These are phyloP conservation scores for Arenaria interpres DNA, from an alignment of 2,113 vertebrate species.

Conservation along the genomic window DNA sequence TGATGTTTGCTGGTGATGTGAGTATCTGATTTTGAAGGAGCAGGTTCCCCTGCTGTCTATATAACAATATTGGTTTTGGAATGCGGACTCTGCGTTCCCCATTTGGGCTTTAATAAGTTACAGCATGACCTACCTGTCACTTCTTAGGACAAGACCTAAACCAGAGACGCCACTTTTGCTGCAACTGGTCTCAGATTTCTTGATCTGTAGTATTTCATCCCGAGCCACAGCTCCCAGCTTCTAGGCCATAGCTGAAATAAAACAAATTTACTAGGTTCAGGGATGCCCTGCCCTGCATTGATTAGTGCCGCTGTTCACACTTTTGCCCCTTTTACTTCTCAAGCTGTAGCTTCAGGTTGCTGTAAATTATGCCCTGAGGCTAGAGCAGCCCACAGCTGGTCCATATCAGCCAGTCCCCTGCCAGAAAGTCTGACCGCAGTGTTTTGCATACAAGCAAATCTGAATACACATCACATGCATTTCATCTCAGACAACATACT, in stretches of 20 bases:
- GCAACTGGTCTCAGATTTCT: neutral
- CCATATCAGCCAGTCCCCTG: neutral
- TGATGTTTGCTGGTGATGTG: neutral
- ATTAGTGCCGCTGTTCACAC: neutral
- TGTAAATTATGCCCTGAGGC: neutral
- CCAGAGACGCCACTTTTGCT: neutral
- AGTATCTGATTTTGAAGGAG: neutral
- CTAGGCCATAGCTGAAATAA: neutral
- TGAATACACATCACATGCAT: neutral
- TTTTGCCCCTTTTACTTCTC: neutral
- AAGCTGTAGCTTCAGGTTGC: neutral
- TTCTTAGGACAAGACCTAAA: neutral
- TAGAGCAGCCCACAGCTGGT: neutral
- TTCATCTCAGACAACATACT: neutral
- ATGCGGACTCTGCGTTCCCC: fast-evolving
- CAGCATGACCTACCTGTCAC: neutral
- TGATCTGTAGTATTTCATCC: neutral
- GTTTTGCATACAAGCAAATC: neutral
- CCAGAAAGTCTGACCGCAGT: neutral
- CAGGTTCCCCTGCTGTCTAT: neutral
- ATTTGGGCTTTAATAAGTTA: neutral
- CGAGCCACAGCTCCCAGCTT: neutral
- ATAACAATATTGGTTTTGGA: neutral
- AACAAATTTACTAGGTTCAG: neutral
- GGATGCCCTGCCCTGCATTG: neutral